Percentiles rank a stretch among this genome's conserved stretches.
Evolutionary conservation across 2,797 vertebrate genomes (phyloP).

Genomic region (Falco peregrinus): DNA sequence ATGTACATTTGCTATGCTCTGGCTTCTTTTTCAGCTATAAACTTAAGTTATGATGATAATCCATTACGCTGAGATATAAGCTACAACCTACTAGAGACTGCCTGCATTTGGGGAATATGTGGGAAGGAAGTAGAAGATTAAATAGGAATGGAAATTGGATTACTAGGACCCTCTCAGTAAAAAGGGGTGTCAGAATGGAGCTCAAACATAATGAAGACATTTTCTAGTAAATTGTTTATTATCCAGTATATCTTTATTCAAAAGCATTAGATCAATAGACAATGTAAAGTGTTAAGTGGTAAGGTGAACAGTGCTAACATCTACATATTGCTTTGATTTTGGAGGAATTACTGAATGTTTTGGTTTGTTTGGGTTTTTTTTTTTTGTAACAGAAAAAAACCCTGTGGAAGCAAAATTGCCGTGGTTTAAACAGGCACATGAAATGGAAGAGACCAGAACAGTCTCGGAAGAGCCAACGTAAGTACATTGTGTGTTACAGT

Average conservation of each 20-base stretch:
- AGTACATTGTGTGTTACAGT: conserved; percentile 66
- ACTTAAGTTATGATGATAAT: neutral
- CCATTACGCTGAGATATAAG: neutral
- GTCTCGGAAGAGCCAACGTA: conserved; percentile 89
- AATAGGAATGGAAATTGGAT: neutral
- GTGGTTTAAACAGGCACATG: conserved; percentile 92
- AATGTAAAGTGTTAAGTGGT: neutral
- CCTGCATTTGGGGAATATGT: neutral
- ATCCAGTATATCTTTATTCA: neutral
- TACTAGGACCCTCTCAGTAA: neutral
- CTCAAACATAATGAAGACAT: neutral
- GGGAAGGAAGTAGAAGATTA: neutral
- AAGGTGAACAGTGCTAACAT: neutral
- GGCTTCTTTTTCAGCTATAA: neutral
- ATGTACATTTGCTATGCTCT: neutral
- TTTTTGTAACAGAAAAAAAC: conserved; percentile 80
- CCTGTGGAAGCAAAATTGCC: conserved; percentile 90
- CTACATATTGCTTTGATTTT: neutral
- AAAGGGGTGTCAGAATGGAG: neutral
- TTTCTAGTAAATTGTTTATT: neutral
- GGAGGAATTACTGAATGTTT: neutral
- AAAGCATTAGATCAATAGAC: neutral
- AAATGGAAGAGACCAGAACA: conserved; percentile 84
- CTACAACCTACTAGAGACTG: neutral
- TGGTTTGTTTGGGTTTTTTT: neutral